Percentiles rank a stretch among this genome's conserved stretches.
Conservation (phyloP, 2,888 invertebrate genomes). For the Drosophila fulvimacula region DNA sequence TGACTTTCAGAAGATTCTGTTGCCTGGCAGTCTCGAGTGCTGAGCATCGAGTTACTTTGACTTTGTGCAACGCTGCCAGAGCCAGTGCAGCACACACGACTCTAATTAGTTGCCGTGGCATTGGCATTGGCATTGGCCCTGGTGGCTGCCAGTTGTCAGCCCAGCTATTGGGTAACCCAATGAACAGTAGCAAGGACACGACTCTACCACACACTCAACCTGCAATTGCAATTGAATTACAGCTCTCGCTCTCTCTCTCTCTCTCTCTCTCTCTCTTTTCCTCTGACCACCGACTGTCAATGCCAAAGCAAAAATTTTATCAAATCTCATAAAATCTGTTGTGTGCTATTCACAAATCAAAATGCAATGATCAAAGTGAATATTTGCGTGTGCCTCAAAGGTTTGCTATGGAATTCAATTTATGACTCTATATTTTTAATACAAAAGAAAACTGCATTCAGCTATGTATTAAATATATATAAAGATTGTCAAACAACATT, state of each 20-base stretch:
- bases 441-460: background rate
- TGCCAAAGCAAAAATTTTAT: background rate
- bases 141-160: background rate
- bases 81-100: background rate
- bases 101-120: constrained; percentile 11
- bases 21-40: constrained; percentile 11
- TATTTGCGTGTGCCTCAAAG: background rate
- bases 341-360: background rate
- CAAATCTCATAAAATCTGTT: background rate
- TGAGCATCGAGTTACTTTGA: constrained; percentile 23
- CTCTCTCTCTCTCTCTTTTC: too few species aligned
- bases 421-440: background rate
- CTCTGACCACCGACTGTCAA: background rate
- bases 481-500: background rate
- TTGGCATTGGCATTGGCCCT: background rate
- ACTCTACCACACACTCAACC: background rate
- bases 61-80: constrained; percentile 9
- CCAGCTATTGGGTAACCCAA: background rate
- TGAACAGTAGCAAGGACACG: background rate
- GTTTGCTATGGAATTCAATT: background rate
- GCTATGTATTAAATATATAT: background rate
- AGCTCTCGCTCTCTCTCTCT: background rate
- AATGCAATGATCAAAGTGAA: constrained; percentile 7
- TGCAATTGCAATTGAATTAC: constrained; percentile 7
- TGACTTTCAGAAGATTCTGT: constrained; percentile 1